These are phyloP conservation scores for Zaprionus obscuricornis DNA, from an alignment of 2,888 invertebrate genomes.

Conservation along the genomic window DNA sequence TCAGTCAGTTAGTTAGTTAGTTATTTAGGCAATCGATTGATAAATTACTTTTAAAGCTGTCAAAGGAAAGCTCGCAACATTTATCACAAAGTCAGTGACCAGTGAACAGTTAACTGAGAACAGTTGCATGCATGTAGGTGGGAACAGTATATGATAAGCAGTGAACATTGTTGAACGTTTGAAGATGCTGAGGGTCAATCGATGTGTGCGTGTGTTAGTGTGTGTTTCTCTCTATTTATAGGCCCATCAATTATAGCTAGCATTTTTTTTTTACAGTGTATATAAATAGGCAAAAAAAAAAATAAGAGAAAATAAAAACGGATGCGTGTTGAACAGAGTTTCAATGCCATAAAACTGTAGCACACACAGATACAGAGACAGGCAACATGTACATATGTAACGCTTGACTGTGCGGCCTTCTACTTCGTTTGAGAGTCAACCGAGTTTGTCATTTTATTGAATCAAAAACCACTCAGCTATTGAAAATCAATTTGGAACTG, in stretches of 20 bases:
- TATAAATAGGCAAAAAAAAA: no score
- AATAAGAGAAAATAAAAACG: no score
- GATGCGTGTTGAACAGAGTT: no score
- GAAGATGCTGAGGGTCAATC: conserved; percentile 28
- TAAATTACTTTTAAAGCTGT: conserved; percentile 75
- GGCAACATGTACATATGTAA: conserved; percentile 22
- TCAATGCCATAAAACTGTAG: no score
- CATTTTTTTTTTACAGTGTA: conserved; percentile 4
- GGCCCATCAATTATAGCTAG: conserved; percentile 51
- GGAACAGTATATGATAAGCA: no score
- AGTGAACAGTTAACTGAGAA: conserved; percentile 18
- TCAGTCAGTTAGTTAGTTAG: conserved; percentile 26
- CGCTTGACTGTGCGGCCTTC: conserved; percentile 43
- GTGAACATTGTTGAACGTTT: background rate
- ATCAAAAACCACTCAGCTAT: conserved; percentile 80
- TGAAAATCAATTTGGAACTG: conserved; percentile 80
- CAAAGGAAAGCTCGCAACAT: conserved; percentile 43
- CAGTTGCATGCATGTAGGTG: no score
- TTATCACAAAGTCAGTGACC: conserved; percentile 57
- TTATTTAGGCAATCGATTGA: conserved; percentile 47
- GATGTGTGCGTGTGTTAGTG: conserved; percentile 12
- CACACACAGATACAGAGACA: background rate
- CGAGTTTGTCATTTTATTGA: conserved; percentile 76
- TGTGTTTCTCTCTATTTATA: conserved; percentile 42
- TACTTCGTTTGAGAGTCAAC: conserved; percentile 62